Percentiles rank a stretch among this genome's conserved stretches.
Evolutionary conservation across 2,888 invertebrate species (phyloP).

Genomic region (Philereme transversata): DNA sequence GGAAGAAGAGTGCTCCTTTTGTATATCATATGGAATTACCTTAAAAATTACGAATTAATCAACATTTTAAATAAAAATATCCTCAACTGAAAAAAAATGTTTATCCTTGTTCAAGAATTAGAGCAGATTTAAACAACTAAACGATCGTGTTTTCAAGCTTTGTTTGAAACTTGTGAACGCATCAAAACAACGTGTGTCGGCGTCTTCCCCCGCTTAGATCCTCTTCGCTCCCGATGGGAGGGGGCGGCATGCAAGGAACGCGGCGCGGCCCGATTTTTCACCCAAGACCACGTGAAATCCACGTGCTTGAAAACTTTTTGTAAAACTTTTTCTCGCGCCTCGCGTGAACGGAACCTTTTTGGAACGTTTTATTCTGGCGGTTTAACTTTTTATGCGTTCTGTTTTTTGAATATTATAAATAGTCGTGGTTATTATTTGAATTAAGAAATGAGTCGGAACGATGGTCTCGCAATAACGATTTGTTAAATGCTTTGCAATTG

Average conservation of each 20-base stretch:
- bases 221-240: slow-evolving; percentile 32
- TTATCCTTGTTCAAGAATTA: background rate
- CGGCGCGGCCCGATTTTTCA: slow-evolving; percentile 75
- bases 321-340: slow-evolving; percentile 59
- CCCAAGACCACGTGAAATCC: slow-evolving; percentile 78
- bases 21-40: too few species aligned
- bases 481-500: slow-evolving; percentile 29
- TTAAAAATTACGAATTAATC: too few species aligned
- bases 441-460: slow-evolving; percentile 26
- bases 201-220: slow-evolving; percentile 49
- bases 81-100: too few species aligned
- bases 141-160: slow-evolving; percentile 6
- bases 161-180: slow-evolving; percentile 19
- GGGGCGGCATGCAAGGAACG: slow-evolving; percentile 57
- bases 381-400: slow-evolving; percentile 29
- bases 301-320: slow-evolving; percentile 75
- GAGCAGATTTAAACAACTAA: slow-evolving; percentile 3
- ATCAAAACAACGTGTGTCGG: slow-evolving; percentile 26
- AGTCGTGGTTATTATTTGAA: slow-evolving; percentile 17
- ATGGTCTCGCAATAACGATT: slow-evolving; percentile 27
- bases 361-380: slow-evolving; percentile 33
- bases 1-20: too few species aligned
- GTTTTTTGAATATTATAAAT: slow-evolving; percentile 33
- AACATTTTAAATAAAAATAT: too few species aligned
- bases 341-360: slow-evolving; percentile 36